Conservation (phyloP, 2,888 invertebrate species). For the Drosophila rubida region DNA sequence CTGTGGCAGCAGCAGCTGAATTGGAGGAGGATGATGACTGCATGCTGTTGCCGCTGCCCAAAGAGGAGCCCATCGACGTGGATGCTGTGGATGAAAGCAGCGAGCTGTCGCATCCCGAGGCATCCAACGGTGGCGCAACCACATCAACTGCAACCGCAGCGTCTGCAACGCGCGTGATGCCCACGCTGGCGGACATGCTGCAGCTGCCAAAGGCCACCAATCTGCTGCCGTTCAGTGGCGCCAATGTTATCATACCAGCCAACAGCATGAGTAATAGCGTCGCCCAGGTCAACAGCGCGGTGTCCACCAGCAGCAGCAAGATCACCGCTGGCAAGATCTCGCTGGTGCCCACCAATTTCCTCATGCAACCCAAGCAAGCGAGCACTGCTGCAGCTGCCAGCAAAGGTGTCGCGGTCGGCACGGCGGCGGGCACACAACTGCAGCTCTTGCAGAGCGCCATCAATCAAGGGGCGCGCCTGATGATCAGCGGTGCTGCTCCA, state of each 20-base stretch:
- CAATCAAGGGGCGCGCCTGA: slow-evolving; percentile 70
- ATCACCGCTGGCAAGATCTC: slow-evolving; percentile 82
- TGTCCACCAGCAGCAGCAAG: slow-evolving; percentile 41
- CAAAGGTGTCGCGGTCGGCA: slow-evolving; percentile 30
- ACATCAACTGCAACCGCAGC: not conserved
- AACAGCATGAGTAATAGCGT: slow-evolving; percentile 54
- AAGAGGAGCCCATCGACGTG: slow-evolving; percentile 84
- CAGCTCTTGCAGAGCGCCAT: slow-evolving; percentile 70
- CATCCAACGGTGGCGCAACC: not conserved
- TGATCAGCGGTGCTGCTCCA: slow-evolving; percentile 61
- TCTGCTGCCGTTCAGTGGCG: slow-evolving; percentile 47
- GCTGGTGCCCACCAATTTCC: slow-evolving; percentile 84
- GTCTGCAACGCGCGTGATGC: slow-evolving; percentile 41
- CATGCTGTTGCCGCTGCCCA: slow-evolving; percentile 71
- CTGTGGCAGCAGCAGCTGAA: slow-evolving; percentile 23
- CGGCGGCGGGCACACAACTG: slow-evolving; percentile 52
- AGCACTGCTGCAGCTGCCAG: slow-evolving; percentile 26
- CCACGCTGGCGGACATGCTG: slow-evolving; percentile 75
- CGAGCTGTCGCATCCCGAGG: not conserved
- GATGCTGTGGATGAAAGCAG: slow-evolving; percentile 74
- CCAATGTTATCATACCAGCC: slow-evolving; percentile 55
- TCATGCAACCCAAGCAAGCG: slow-evolving; percentile 80
- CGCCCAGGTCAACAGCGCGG: slow-evolving; percentile 39
- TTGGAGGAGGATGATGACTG: slow-evolving; percentile 64
- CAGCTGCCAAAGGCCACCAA: slow-evolving; percentile 68